Percentiles rank a stretch among this genome's conserved stretches.
These are phyloP conservation scores for Montipora sp. DNA, from an alignment of 64 coral and sea anemone genomes.

Conservation along the genomic window DNA sequence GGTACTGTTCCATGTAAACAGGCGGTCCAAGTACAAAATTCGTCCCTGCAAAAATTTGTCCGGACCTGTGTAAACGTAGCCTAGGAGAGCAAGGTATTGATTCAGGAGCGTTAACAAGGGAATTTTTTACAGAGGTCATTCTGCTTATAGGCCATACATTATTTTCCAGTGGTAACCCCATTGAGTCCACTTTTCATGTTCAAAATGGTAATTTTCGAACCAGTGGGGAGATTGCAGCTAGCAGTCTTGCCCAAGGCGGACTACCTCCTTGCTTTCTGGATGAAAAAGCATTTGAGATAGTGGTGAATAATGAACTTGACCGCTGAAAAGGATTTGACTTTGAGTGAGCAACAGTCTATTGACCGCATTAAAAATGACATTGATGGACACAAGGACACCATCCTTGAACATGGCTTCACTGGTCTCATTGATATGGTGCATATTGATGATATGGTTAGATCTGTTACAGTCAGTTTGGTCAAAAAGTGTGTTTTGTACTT, in stretches of 20 bases:
- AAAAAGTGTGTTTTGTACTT: too few species aligned
- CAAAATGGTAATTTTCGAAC: conserved; percentile 43
- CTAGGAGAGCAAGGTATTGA: conserved; percentile 67
- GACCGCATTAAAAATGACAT: conserved; percentile 38
- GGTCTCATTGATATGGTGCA: conserved; percentile 37
- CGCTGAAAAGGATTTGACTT: conserved; percentile 41
- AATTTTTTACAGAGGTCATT: conserved; percentile 53
- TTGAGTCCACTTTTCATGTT: conserved; percentile 50
- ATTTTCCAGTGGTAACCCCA: conserved; percentile 37
- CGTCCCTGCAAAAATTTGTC: too few species aligned
- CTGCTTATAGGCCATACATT: conserved; percentile 33
- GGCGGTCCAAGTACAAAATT: too few species aligned
- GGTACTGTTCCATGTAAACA: too few species aligned
- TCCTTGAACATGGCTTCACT: conserved; percentile 64
- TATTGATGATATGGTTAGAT: conserved; percentile 50
- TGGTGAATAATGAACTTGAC: background rate
- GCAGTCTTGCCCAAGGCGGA: conserved; percentile 42
- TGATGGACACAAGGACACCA: background rate
- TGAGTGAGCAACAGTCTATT: conserved; percentile 9
- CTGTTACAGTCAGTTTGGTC: conserved; percentile 26
- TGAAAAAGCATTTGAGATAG: conserved; percentile 36
- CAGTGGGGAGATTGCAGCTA: conserved; percentile 11
- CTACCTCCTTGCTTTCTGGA: conserved; percentile 62
- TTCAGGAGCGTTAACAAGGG: conserved; percentile 40
- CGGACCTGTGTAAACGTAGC: too few species aligned